Evolutionary conservation across 92 coral and sea anemone genomes (phyloP).

Genomic region (Parazoanthus swiftii): DNA sequence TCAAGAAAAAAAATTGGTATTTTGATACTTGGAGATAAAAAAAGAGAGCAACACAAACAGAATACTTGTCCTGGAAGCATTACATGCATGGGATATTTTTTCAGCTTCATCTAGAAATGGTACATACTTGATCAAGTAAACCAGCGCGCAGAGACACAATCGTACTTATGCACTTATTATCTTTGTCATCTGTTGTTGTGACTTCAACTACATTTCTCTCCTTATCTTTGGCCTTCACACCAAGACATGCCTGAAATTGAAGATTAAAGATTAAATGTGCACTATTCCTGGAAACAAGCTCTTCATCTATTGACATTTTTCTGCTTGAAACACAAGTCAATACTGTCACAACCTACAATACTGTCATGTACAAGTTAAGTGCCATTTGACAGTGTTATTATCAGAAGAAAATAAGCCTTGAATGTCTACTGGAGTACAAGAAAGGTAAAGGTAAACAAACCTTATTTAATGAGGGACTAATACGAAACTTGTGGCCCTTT

Average conservation of each 20-base stretch:
- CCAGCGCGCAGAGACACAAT: slow-evolving; percentile 26
- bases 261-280: not conserved
- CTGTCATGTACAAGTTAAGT: too few relatives aligned
- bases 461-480: too few relatives aligned
- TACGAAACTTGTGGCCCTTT: too few relatives aligned
- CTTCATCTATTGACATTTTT: not conserved
- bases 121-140: slow-evolving; percentile 28
- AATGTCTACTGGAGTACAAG: too few relatives aligned
- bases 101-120: not conserved
- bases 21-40: not conserved
- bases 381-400: too few relatives aligned
- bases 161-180: not conserved
- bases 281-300: not conserved
- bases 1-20: too few relatives aligned
- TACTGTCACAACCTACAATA: too few relatives aligned
- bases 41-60: not conserved
- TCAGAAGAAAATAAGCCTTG: too few relatives aligned
- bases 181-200: slow-evolving; percentile 24
- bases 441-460: too few relatives aligned
- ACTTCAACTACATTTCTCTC: slow-evolving; percentile 32
- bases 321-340: too few relatives aligned
- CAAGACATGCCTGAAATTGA: slow-evolving; percentile 32
- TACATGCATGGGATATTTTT: not conserved
- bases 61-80: not conserved
- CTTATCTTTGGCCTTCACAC: slow-evolving; percentile 14